Evolutionary conservation across 2,113 vertebrate genomes (phyloP).

Genomic region (Hystrix cristata): DNA sequence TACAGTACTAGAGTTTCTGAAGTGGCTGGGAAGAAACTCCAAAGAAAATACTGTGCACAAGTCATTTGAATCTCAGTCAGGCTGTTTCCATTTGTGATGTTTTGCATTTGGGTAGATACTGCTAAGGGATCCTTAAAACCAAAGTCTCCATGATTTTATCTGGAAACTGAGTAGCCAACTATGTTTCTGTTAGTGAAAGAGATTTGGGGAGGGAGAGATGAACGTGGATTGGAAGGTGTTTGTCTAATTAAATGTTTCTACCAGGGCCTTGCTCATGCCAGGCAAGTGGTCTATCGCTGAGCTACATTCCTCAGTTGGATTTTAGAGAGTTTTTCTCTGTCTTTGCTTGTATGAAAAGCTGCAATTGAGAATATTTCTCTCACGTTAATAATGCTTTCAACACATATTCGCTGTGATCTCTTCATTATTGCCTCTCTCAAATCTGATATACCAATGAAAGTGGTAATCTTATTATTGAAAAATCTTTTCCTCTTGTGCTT

Average conservation of each 20-base stretch:
- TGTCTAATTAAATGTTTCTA: slow-evolving; percentile 19
- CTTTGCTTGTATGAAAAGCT: neutral
- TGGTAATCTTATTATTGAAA: neutral
- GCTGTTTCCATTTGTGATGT: neutral
- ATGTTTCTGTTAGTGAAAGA: neutral
- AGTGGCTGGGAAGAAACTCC: neutral
- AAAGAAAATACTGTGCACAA: neutral
- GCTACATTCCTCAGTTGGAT: neutral
- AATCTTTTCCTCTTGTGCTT: neutral
- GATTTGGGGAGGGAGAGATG: neutral
- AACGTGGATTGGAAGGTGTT: neutral
- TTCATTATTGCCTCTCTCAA: neutral
- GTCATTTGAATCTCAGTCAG: neutral
- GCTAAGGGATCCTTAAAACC: neutral
- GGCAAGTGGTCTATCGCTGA: neutral
- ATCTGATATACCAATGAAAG: neutral
- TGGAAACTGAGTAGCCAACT: neutral
- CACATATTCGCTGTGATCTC: neutral
- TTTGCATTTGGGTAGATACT: neutral
- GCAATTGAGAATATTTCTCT: neutral
- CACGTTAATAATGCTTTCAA: neutral
- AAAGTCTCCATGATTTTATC: neutral
- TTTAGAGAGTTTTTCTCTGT: neutral
- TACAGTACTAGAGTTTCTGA: neutral
- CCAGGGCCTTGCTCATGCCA: neutral